phyloP scores from a whole-genome alignment of 2,113 vertebrate species.

The Hiodon alosoides region DNA sequence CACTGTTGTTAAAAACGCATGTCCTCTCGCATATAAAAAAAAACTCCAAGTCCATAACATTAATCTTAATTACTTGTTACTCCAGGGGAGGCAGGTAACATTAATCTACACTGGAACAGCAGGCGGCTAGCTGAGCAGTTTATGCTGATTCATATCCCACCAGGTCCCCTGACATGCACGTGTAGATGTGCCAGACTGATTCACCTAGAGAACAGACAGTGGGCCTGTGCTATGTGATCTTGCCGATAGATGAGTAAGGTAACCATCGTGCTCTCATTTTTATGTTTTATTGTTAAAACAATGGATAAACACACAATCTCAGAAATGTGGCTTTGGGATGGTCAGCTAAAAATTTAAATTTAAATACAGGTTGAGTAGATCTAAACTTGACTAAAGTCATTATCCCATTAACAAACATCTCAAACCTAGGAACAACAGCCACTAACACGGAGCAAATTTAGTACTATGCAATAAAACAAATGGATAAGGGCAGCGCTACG shows the following conservation, averaged over 20 bases:
- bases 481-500: no score
- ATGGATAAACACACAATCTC: no score
- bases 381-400: no score
- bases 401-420: no score
- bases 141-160: conserved; percentile 73
- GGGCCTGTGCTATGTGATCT: neutral
- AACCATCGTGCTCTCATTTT: neutral
- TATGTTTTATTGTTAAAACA: neutral
- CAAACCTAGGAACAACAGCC: no score
- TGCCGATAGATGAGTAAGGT: neutral
- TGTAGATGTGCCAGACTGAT: conserved; percentile 49
- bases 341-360: no score
- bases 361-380: no score
- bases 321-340: no score
- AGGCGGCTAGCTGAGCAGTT: conserved; percentile 58
- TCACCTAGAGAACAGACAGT: conserved; percentile 18
- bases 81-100: conserved; percentile 71
- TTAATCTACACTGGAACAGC: conserved; percentile 85
- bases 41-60: conserved; percentile 69
- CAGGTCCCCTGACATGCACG: conserved; percentile 39
- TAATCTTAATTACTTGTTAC: conserved; percentile 88
- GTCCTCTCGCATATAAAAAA: conserved; percentile 69
- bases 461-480: no score
- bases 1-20: conserved; percentile 19
- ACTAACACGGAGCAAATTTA: no score